A percentile compares a stretch with the other conserved stretches of the same genome.
Evolutionary conservation across 2,113 vertebrate species (phyloP).

Genomic region (Psophia crepitans): DNA sequence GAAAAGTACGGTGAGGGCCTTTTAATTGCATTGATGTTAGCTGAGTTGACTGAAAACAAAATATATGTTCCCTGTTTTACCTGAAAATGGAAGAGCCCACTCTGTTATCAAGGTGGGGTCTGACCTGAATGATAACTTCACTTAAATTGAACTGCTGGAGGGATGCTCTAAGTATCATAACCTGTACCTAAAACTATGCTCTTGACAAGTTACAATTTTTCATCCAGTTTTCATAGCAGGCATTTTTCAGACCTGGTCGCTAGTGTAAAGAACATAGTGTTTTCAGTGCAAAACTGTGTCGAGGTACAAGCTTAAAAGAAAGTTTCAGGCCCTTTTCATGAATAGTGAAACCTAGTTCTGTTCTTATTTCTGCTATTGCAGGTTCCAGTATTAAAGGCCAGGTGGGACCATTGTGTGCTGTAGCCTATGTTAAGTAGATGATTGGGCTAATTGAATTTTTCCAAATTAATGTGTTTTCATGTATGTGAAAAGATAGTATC

Average conservation of each 20-base stretch:
- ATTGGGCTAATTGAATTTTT: neutral
- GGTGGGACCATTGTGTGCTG: neutral
- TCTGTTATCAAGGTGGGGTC: neutral
- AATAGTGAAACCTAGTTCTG: too few relatives aligned
- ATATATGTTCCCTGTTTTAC: neutral
- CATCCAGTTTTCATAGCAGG: neutral
- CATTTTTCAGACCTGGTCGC: neutral
- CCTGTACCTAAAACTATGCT: neutral
- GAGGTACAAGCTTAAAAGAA: too few relatives aligned
- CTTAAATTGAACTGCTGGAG: neutral
- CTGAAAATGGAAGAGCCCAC: neutral
- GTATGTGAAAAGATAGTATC: neutral
- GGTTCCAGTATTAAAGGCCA: neutral
- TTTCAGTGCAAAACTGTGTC: neutral
- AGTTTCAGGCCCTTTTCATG: neutral
- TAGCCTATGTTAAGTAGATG: neutral
- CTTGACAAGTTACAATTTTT: neutral
- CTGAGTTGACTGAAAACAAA: neutral
- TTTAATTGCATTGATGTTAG: neutral
- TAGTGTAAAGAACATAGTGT: neutral
- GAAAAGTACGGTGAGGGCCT: neutral
- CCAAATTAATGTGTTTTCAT: neutral
- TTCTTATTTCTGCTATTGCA: neutral
- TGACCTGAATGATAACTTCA: neutral
- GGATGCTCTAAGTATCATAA: neutral